phyloP scores from a whole-genome alignment of 2,888 invertebrate species.

The Parthenolecanium corni region DNA sequence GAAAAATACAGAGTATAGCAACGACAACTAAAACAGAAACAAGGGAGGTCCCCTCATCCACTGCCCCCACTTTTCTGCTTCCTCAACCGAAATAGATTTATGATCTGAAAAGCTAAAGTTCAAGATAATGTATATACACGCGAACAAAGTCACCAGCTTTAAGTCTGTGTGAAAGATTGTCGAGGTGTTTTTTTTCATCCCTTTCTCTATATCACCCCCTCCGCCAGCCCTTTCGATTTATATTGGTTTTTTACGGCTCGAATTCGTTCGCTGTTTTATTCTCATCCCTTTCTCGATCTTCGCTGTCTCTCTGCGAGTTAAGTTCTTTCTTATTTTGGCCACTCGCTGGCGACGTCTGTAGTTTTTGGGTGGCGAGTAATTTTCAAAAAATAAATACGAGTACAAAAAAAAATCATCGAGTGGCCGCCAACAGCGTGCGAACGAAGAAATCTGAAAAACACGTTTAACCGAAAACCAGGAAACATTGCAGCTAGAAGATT shows the following conservation, averaged over 20 bases:
- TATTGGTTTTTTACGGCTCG: neutral
- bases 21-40: too few species aligned
- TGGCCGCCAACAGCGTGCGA: neutral
- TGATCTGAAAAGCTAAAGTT: constrained; percentile 19
- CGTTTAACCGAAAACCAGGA: neutral
- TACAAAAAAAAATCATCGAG: neutral
- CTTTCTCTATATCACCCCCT: neutral
- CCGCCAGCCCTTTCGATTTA: neutral
- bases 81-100: constrained; percentile 18
- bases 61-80: too few species aligned
- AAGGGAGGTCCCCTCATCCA: too few species aligned
- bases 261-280: neutral
- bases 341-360: neutral
- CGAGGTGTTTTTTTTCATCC: constrained; percentile 1
- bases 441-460: neutral
- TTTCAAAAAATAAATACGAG: too few species aligned
- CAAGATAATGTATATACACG: constrained; percentile 22
- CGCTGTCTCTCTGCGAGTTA: too few species aligned
- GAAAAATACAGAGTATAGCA: too few species aligned
- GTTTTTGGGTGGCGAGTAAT: too few species aligned
- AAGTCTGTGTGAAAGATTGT: neutral
- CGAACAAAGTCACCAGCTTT: constrained; percentile 17
- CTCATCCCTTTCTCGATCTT: neutral
- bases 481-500: too few species aligned
- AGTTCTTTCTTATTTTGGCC: neutral